Evolutionary conservation across 2,888 invertebrate genomes (phyloP).

Genomic region (Meta bourneti): DNA sequence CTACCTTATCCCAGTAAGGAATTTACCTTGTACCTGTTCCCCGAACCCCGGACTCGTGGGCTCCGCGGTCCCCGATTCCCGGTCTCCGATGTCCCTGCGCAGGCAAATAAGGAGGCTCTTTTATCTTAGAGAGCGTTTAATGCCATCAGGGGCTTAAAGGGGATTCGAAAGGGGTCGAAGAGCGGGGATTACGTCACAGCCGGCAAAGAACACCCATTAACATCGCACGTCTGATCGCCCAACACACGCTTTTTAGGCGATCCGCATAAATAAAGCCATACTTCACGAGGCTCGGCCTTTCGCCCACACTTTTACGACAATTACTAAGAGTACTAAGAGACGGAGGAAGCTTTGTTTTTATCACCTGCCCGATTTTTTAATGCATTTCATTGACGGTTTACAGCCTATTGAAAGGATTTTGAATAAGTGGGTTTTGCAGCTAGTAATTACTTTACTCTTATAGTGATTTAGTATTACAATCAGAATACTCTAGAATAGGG

Average conservation of each 20-base stretch:
- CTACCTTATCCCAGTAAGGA: no score
- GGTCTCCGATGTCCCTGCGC: slow-evolving; percentile 54
- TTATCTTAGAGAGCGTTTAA: slow-evolving; percentile 68
- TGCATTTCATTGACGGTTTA: neutral
- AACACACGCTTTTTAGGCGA: slow-evolving; percentile 49
- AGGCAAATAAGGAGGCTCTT: slow-evolving; percentile 59
- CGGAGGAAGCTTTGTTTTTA: slow-evolving; percentile 3
- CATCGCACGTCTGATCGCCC: slow-evolving; percentile 42
- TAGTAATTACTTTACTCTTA: no score
- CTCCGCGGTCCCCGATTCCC: slow-evolving; percentile 5
- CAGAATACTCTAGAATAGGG: no score
- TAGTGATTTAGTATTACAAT: no score
- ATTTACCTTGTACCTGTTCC: slow-evolving; percentile 22
- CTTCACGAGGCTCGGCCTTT: neutral
- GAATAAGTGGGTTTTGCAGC: neutral
- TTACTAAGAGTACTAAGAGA: slow-evolving; percentile 48
- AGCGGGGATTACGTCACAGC: slow-evolving; percentile 59
- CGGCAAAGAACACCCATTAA: slow-evolving; percentile 72
- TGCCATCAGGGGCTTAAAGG: slow-evolving; percentile 69
- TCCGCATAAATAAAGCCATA: slow-evolving; percentile 46
- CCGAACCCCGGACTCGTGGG: neutral
- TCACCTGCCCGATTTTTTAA: neutral
- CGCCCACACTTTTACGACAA: slow-evolving; percentile 52
- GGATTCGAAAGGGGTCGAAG: slow-evolving; percentile 49
- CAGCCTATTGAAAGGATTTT: neutral